Evolutionary conservation across 1,140 invertebrate genomes (phyloP).

Genomic region (Drosophila ananassae): DNA sequence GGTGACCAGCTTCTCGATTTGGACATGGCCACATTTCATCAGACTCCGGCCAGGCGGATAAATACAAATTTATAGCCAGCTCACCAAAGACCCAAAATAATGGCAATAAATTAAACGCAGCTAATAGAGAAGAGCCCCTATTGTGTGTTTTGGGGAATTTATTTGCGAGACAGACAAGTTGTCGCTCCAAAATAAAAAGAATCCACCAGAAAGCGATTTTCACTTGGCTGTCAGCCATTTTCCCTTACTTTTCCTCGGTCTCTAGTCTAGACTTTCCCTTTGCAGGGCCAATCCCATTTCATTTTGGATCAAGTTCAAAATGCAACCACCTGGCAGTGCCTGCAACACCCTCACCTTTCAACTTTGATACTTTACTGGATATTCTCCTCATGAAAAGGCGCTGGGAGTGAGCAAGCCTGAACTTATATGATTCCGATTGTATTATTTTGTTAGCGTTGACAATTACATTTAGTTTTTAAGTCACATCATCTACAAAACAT

Average conservation of each 20-base stretch:
- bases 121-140: slow-evolving; percentile 16
- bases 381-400: no score
- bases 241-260: slow-evolving; percentile 15
- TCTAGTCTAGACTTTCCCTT: slow-evolving; percentile 5
- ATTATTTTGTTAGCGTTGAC: slow-evolving; percentile 23
- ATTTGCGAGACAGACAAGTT: slow-evolving; percentile 32
- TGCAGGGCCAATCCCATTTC: slow-evolving; percentile 19
- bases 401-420: background rate
- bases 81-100: slow-evolving; percentile 55
- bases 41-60: slow-evolving; percentile 27
- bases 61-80: slow-evolving; percentile 62
- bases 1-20: slow-evolving; percentile 55
- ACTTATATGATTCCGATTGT: background rate
- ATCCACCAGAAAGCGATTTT: slow-evolving; percentile 26
- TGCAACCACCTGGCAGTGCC: background rate
- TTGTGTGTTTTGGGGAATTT: slow-evolving; percentile 35
- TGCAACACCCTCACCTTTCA: background rate
- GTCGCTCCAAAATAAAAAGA: slow-evolving; percentile 38
- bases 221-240: slow-evolving; percentile 43
- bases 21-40: slow-evolving; percentile 62
- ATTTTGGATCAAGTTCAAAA: slow-evolving; percentile 5
- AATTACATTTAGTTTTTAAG: slow-evolving; percentile 43
- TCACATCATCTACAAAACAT: slow-evolving; percentile 39
- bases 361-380: background rate
- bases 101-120: slow-evolving; percentile 55